Percentiles rank a stretch among this genome's conserved stretches.
These are phyloP conservation scores for Falco novaeseelandiae DNA, from an alignment of 2,797 vertebrate species.

Conservation along the genomic window DNA sequence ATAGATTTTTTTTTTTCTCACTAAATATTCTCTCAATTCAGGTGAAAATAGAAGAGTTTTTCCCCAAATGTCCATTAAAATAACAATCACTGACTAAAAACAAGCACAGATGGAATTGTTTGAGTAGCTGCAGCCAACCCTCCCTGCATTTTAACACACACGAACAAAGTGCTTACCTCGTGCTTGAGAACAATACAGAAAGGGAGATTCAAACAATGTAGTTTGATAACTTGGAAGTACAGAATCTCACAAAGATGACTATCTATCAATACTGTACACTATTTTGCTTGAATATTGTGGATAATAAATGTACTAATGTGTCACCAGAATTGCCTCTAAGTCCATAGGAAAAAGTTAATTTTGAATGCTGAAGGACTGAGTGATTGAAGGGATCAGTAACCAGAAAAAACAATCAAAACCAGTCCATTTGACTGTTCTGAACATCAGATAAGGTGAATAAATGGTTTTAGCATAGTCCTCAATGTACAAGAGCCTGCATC, in stretches of 20 bases:
- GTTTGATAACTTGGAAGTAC: neutral
- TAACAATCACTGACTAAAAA: neutral
- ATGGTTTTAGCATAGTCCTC: neutral
- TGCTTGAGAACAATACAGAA: neutral
- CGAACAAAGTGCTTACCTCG: accelerated
- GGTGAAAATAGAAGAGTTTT: neutral
- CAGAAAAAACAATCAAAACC: neutral
- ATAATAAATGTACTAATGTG: neutral
- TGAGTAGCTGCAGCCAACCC: neutral
- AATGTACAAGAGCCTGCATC: neutral
- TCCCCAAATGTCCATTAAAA: neutral
- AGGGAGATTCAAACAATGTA: neutral
- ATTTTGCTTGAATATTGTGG: neutral
- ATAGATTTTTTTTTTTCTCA: neutral
- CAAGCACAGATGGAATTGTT: neutral
- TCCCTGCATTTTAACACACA: neutral
- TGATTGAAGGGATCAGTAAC: neutral
- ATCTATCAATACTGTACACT: neutral
- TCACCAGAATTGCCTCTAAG: neutral
- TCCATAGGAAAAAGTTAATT: neutral
- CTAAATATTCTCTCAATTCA: neutral
- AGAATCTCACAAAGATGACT: neutral
- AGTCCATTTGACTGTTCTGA: neutral
- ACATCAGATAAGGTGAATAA: neutral
- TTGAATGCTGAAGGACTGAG: neutral